Evolutionary conservation across 2,888 invertebrate species (phyloP).

Genomic region (Xanthia icteritia): DNA sequence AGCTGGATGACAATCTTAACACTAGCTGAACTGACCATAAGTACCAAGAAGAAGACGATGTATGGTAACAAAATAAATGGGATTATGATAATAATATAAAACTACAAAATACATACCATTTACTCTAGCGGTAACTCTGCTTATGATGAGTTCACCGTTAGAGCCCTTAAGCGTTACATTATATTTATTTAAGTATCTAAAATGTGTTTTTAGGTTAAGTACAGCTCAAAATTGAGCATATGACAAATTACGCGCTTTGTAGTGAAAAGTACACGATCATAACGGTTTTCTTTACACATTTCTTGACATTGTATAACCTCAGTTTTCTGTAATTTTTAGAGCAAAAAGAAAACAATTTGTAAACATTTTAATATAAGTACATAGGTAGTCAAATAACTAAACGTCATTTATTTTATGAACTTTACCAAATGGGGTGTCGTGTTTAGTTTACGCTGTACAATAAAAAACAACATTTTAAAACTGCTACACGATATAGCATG

Average conservation of each 20-base stretch:
- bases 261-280: not conserved
- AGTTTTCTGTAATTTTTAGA: not conserved
- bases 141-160: conserved; percentile 26
- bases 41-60: not conserved
- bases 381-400: not conserved
- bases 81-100: not conserved
- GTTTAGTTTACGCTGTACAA: not conserved
- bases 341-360: not conserved
- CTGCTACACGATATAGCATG: conserved; percentile 17
- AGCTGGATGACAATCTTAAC: too few relatives aligned
- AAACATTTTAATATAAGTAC: not conserved
- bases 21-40: not conserved
- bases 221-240: conserved; percentile 27
- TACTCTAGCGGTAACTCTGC: conserved; percentile 2
- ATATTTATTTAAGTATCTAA: not conserved
- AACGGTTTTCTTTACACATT: conserved; percentile 9
- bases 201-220: conserved; percentile 40
- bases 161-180: conserved; percentile 19
- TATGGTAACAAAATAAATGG: not conserved
- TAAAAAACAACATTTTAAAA: conserved; percentile 21
- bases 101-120: not conserved
- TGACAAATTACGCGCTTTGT: conserved; percentile 1
- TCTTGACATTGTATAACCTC: not conserved
- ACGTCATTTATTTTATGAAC: not conserved
- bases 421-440: conserved; percentile 1